Base-by-base conservation (phyloP, 2,113 vertebrate genomes). In the Epinephelus cyanopodus region DNA sequence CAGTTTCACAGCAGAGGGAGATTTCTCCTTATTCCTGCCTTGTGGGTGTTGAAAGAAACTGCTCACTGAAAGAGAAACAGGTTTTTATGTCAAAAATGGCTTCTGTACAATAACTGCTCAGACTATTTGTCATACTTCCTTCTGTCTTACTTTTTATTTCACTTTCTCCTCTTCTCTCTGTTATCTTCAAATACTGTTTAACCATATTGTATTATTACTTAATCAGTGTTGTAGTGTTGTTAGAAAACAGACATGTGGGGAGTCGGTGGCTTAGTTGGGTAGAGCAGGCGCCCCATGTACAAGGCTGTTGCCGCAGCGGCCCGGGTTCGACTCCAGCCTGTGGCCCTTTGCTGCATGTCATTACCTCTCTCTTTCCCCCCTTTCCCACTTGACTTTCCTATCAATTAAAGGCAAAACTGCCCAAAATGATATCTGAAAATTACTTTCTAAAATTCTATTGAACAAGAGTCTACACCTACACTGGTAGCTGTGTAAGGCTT, bases 1-100 rank as follows among this genome's bases (percentile, higher is more conserved):
- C 80, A 61, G 82, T 67, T 76, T 87, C 82, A 76, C 86, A 84
- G 76, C 82, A n/a, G 84, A 86, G 79, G 21, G 73, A 89, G 81
- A 86, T 73, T 70, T 76, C 70, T 86, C 75, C 77, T 85, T 48
- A 45, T 89, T 84, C 33, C 64, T 77, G 74, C 81, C 77, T 80
- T 21, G 61, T 67, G 81, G 83, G 73, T 68, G 75, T 86, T 77
- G 66, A 72, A 79, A 89, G 69, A 81, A 84, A 57, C 71, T 0
- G 74, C 61, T 67, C 54, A 10, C 33, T 77, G 79, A 67, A 79
- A 64, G 72, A 63, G 68, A 45, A 6, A 23, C 14, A 0, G 39
- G 23, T 42, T 76, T 81, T 81, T 54, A 60, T 75, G 50, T 84
- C 53, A 71, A 39, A 77, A 81, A 42, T n/a, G 1, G 25, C 70